Evolutionary conservation across 1,140 invertebrate genomes (phyloP).

Genomic region (Pachypeltis micranthus): DNA sequence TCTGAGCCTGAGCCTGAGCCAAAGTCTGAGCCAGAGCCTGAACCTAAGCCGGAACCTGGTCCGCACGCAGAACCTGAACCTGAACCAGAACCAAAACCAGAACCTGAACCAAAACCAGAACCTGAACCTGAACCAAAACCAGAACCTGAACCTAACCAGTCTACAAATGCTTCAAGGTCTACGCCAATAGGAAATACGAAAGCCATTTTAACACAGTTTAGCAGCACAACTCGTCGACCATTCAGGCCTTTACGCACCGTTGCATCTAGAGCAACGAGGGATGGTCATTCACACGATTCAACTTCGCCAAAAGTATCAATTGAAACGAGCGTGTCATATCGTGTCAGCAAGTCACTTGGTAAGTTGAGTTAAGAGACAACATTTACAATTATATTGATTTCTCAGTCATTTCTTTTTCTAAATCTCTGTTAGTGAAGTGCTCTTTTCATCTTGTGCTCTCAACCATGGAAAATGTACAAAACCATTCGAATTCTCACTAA

Average conservation of each 20-base stretch:
- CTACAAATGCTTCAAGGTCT: constrained; percentile 32
- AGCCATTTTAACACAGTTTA: constrained; percentile 2
- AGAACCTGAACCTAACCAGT: constrained; percentile 34
- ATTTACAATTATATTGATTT: too few species aligned
- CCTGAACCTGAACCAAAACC: constrained; percentile 35
- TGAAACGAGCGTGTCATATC: constrained; percentile 58
- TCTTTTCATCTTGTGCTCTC: too few species aligned
- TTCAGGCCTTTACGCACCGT: constrained; percentile 16
- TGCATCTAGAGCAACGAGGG: constrained; percentile 22
- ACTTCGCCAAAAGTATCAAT: constrained; percentile 44
- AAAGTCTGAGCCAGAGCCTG: constrained; percentile 33
- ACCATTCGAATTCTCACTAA: too few species aligned
- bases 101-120: constrained; percentile 37
- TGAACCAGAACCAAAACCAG: constrained; percentile 38
- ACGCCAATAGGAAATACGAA: constrained; percentile 34
- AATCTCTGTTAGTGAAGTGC: too few species aligned
- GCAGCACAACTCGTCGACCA: not conserved
- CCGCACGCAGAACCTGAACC: constrained; percentile 33
- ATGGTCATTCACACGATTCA: constrained; percentile 16
- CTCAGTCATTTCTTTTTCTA: too few species aligned
- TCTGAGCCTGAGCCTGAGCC: constrained; percentile 37
- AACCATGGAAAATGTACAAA: too few species aligned
- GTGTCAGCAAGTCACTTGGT: constrained; percentile 51
- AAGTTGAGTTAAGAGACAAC: constrained; percentile 27
- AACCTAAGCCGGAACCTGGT: constrained; percentile 30